A percentile compares a stretch with the other conserved stretches of the same genome.
Conservation (phyloP, 1,140 invertebrate genomes). For the Pantala flavescens region DNA sequence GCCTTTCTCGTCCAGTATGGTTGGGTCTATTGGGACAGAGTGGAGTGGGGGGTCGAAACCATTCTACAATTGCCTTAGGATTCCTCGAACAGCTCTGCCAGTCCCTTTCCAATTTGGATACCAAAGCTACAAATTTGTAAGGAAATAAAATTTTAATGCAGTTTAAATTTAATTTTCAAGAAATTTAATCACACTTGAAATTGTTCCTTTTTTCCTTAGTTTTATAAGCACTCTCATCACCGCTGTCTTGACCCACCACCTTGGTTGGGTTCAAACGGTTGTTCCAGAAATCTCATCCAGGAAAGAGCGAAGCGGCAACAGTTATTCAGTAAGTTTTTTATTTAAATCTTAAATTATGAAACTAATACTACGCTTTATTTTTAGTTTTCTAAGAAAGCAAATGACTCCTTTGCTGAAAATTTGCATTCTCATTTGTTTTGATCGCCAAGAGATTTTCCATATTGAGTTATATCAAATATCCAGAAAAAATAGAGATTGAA, state of each 20-base stretch:
- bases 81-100: slow-evolving; percentile 49
- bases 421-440: no score
- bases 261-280: slow-evolving; percentile 80
- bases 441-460: no score
- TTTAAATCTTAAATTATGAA: no score
- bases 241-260: slow-evolving; percentile 76
- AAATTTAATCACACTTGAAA: not conserved
- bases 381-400: no score
- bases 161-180: slow-evolving; percentile 11
- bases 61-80: slow-evolving; percentile 34
- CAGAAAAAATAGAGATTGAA: no score
- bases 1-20: slow-evolving; percentile 56
- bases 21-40: slow-evolving; percentile 43
- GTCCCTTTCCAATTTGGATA: slow-evolving; percentile 50
- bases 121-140: slow-evolving; percentile 75
- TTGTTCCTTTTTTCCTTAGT: slow-evolving; percentile 47
- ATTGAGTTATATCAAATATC: no score
- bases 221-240: slow-evolving; percentile 82
- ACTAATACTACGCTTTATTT: no score
- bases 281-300: slow-evolving; percentile 24
- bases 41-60: slow-evolving; percentile 25
- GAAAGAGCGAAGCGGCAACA: not conserved
- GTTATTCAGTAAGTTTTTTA: slow-evolving; percentile 13
- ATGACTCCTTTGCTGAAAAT: no score
- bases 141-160: slow-evolving; percentile 32